Evolutionary conservation across 2,113 vertebrate genomes (phyloP), one percentile per base, ranked within the genome.

Genomic region (Dolichallabes microphthalmus): DNA sequence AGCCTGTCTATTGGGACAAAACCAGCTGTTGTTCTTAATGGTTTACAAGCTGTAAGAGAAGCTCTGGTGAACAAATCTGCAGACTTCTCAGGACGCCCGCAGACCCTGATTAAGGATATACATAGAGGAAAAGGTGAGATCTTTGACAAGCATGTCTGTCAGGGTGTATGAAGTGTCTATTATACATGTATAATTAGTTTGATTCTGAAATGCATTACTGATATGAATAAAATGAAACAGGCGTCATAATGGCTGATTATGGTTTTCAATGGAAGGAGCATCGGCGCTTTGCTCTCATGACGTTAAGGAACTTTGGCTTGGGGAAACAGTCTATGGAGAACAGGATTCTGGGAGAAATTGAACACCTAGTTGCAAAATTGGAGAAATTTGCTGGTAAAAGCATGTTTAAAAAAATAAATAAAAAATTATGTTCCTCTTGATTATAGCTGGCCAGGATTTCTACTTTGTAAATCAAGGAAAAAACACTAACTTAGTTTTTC

Each of bases 301-400:
- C 94, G 0, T 84, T 97, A 87, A 94, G 92, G 88, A 94, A 94
- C 90, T 95, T 96, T 25, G 95, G 95, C 5, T 88, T 96, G 92
- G 96, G 95, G 87, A 96, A 96, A 88, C 94, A 93, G 89, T 92
- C 94, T 0, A 89, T 96, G 93, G 96, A 95, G 85, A 86, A 93
- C 30, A 91, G 87, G 88, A 92, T 96, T 91, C 82, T 50, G 0
- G 90, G 94, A 80, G 95, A 96, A 88, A 90, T 90, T 11, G 32
- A 88, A 14, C 83, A 92, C n/a, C 4, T 91, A 22, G 39, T 80
- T 64, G 85, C 82, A 32, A 60, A 68, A 19, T 32, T 92, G 87
- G 88, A 90, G 22, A 71, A 86, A 52, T 74, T 13, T 45, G 82
- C 73, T n/a, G 91, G 91, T 91, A 86, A 4, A 2, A 50, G 6